These are phyloP conservation scores for Microvelia longipes DNA, from an alignment of 1,140 invertebrate genomes.

Conservation along the genomic window DNA sequence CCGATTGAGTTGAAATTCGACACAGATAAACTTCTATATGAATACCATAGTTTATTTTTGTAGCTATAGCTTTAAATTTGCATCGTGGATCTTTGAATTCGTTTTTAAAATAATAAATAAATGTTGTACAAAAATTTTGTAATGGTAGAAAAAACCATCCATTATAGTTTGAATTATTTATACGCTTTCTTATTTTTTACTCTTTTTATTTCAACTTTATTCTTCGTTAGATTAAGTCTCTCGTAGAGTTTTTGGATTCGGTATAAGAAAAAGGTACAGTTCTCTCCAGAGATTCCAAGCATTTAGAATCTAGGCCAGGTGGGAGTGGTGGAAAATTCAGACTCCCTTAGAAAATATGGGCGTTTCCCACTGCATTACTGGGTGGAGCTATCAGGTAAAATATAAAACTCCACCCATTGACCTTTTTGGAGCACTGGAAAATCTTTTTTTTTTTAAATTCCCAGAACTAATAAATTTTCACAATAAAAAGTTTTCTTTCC, in stretches of 20 bases:
- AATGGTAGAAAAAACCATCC: too few species aligned
- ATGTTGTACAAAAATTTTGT: too few species aligned
- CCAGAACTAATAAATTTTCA: background rate
- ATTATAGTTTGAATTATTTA: background rate
- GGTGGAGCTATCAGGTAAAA: background rate
- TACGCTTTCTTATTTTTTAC: background rate
- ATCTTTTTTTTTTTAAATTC: background rate
- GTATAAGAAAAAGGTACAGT: too few species aligned
- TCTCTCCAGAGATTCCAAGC: background rate
- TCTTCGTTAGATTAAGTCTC: background rate
- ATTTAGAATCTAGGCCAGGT: background rate
- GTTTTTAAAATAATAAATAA: too few species aligned
- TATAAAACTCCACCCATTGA: background rate
- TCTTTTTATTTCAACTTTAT: background rate
- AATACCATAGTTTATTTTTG: too few species aligned
- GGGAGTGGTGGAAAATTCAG: background rate
- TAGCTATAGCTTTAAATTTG: too few species aligned
- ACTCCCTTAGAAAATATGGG: background rate
- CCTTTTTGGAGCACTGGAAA: background rate
- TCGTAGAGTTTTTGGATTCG: too few species aligned
- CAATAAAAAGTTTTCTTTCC: background rate
- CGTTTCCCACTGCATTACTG: background rate
- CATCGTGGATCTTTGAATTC: too few species aligned
- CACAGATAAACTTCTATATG: too few species aligned
- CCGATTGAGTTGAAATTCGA: too few species aligned